Percentiles rank a stretch among this genome's conserved stretches.
phyloP scores from a whole-genome alignment of 2,113 vertebrate species.

The Clinocottus analis region DNA sequence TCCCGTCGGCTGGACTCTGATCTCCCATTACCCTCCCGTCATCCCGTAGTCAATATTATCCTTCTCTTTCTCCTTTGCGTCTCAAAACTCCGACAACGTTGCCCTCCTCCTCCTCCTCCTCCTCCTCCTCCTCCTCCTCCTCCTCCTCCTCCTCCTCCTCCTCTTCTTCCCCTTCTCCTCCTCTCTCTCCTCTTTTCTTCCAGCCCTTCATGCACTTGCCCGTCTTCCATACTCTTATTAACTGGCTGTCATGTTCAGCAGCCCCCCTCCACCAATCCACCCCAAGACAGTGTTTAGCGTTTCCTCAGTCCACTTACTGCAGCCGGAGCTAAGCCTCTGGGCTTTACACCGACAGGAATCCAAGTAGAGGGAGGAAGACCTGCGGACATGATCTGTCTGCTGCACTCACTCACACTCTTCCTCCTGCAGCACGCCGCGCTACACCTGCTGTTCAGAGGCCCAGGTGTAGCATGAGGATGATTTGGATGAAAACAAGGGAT shows the following conservation, averaged over 20 bases:
- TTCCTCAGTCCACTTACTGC: constrained; percentile 75
- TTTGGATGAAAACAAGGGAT: too few species aligned
- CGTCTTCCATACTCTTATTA: constrained; percentile 74
- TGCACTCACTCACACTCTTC: constrained; percentile 50
- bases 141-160: neutral
- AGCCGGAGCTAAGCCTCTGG: constrained; percentile 73
- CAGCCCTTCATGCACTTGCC: constrained; percentile 37
- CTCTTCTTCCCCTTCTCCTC: too few species aligned
- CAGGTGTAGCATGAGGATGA: neutral
- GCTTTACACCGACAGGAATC: constrained; percentile 74
- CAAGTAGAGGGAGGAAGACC: constrained; percentile 62
- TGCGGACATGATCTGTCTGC: constrained; percentile 67
- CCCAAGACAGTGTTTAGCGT: constrained; percentile 74
- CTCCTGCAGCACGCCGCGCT: constrained; percentile 17
- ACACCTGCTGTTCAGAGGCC: neutral
- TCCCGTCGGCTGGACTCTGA: constrained; percentile 56
- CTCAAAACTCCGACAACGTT: constrained; percentile 56
- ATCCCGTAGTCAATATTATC: constrained; percentile 63
- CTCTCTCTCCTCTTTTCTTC: neutral
- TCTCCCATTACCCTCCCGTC: constrained; percentile 68
- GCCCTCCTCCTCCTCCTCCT: neutral
- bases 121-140: too few species aligned
- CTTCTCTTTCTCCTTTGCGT: constrained; percentile 6
- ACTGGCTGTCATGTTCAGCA: constrained; percentile 79
- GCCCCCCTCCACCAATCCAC: constrained; percentile 48